Evolutionary conservation across 2,888 invertebrate genomes (phyloP).

Genomic region (Odontocolon sp.): DNA sequence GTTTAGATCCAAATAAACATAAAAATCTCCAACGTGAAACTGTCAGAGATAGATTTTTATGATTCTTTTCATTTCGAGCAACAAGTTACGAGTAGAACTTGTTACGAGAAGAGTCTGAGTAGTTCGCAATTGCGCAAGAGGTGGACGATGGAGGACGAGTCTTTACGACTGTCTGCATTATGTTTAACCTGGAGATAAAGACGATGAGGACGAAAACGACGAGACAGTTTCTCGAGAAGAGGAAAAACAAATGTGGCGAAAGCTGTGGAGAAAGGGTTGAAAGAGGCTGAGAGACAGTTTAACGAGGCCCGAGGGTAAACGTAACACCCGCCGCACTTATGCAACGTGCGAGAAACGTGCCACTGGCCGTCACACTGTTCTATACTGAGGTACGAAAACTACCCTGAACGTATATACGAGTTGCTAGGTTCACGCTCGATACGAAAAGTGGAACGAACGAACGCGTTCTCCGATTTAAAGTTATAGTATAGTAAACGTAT

Average conservation of each 20-base stretch:
- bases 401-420: background rate
- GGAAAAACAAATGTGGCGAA: conserved; percentile 44
- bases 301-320: conserved; percentile 25
- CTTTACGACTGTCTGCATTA: conserved; percentile 25
- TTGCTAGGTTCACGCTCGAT: conserved; percentile 54
- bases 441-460: conserved; percentile 62
- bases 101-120: background rate
- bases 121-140: background rate
- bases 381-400: conserved; percentile 7
- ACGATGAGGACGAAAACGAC: conserved; percentile 8
- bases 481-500: background rate
- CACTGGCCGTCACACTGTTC: conserved; percentile 19
- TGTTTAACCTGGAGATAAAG: conserved; percentile 21
- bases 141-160: background rate
- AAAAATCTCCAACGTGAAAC: background rate
- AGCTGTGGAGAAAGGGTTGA: conserved; percentile 35
- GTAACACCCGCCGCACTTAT: conserved; percentile 17
- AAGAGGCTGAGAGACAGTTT: conserved; percentile 3
- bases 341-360: conserved; percentile 41
- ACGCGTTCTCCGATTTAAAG: conserved; percentile 21
- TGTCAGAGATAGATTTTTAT: no score
- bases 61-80: background rate
- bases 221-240: background rate
- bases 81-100: conserved; percentile 18
- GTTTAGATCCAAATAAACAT: background rate